Evolutionary conservation across 2,113 vertebrate genomes (phyloP).

Genomic region (Coreoperca whiteheadi): DNA sequence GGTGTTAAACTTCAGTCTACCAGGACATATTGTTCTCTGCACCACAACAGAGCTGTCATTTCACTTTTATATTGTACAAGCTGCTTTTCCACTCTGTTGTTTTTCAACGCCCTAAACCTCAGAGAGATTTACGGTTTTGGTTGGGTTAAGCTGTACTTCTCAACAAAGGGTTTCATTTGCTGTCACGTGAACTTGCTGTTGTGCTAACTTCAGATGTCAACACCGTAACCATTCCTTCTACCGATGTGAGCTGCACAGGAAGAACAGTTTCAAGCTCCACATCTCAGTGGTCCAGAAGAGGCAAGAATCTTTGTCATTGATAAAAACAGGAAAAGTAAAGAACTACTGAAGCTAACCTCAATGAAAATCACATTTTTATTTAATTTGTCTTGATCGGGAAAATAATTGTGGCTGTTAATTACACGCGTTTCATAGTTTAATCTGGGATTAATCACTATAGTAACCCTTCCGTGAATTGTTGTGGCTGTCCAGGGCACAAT

Average conservation of each 20-base stretch:
- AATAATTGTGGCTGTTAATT: slow-evolving; percentile 56
- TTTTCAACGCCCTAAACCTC: slow-evolving; percentile 45
- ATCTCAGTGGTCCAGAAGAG: slow-evolving; percentile 27
- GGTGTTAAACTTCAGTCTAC: slow-evolving; percentile 53
- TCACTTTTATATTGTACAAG: slow-evolving; percentile 39
- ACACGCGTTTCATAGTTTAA: slow-evolving; percentile 58
- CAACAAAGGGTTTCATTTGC: slow-evolving; percentile 22
- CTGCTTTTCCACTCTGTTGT: slow-evolving; percentile 47
- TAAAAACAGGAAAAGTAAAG: neutral
- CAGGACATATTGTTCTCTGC: slow-evolving; percentile 64
- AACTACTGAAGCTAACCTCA: slow-evolving; percentile 8
- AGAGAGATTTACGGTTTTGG: slow-evolving; percentile 29
- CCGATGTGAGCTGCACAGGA: slow-evolving; percentile 8
- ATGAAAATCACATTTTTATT: slow-evolving; percentile 37
- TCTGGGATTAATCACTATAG: slow-evolving; percentile 70
- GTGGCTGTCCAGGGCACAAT: slow-evolving; percentile 43
- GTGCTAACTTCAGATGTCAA: slow-evolving; percentile 26
- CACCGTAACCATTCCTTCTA: neutral
- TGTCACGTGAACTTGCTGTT: slow-evolving; percentile 24
- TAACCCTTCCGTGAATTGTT: slow-evolving; percentile 59
- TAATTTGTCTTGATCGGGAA: slow-evolving; percentile 53
- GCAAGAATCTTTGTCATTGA: slow-evolving; percentile 4
- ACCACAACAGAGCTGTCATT: slow-evolving; percentile 64
- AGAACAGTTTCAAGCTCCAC: slow-evolving; percentile 5
- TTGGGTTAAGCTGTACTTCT: slow-evolving; percentile 1